A percentile compares a stretch with the other conserved stretches of the same genome.
These are phyloP conservation scores for Formicarius rufipectus DNA, from an alignment of 2,113 vertebrate genomes.

Conservation along the genomic window DNA sequence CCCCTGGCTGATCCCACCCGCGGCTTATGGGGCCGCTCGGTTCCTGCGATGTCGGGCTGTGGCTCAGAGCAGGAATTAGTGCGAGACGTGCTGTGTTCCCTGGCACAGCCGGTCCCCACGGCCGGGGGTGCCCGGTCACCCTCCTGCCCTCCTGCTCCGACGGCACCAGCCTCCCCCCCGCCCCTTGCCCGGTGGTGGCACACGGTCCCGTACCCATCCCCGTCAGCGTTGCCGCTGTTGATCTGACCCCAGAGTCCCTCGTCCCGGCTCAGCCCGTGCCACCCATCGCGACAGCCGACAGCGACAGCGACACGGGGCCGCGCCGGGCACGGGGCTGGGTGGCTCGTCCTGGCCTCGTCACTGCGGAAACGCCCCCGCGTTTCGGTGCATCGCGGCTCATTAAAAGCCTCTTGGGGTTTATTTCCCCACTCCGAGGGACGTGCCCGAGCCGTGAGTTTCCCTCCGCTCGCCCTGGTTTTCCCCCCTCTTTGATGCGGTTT, in stretches of 20 bases:
- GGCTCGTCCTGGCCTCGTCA: background rate
- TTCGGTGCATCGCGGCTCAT: background rate
- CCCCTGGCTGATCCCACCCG: accelerated
- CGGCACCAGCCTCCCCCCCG: accelerated
- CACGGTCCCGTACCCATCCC: accelerated
- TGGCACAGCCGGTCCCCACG: accelerated
- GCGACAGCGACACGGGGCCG: background rate
- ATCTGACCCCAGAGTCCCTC: accelerated
- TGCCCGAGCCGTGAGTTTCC: background rate
- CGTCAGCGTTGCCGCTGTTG: accelerated
- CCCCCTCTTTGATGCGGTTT: background rate
- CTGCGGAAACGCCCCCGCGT: background rate
- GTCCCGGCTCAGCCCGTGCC: background rate
- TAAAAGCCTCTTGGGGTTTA: background rate
- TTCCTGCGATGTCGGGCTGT: background rate
- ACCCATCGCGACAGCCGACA: background rate
- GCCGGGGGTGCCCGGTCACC: accelerated
- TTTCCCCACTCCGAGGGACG: background rate
- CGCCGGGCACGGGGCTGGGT: no score
- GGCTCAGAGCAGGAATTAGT: accelerated
- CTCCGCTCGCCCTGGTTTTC: background rate
- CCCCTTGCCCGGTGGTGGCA: background rate
- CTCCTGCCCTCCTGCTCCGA: background rate
- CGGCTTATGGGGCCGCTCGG: background rate
- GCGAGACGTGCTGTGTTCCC: accelerated